A percentile compares a stretch with the other conserved stretches of the same genome.
These are phyloP conservation scores for Oreochromis tanganicae DNA, from an alignment of 2,113 vertebrate genomes.

Conservation along the genomic window DNA sequence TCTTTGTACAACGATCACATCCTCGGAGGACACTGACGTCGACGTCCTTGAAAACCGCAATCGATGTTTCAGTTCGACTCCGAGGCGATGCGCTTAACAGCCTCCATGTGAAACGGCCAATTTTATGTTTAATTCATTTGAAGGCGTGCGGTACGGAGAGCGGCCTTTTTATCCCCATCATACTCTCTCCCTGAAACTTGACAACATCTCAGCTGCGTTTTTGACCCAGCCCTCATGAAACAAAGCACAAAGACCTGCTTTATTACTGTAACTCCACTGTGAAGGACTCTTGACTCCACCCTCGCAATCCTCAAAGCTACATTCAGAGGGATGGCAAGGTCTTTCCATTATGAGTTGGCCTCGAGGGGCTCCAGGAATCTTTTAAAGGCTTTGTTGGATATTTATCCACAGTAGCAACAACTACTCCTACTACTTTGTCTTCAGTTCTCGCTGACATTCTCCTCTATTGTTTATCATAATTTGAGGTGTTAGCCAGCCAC, in stretches of 20 bases:
- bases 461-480: conserved; percentile 29
- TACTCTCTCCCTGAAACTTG: conserved; percentile 4
- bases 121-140: background rate
- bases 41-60: conserved; percentile 5
- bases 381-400: conserved; percentile 27
- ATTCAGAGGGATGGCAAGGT: conserved; percentile 4
- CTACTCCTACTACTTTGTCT: background rate
- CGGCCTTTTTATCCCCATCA: background rate
- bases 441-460: conserved; percentile 11
- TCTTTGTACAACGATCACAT: conserved; percentile 36
- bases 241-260: conserved; percentile 70
- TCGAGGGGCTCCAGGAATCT: conserved; percentile 37
- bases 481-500: conserved; percentile 42
- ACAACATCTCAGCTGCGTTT: conserved; percentile 35
- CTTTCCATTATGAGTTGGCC: conserved; percentile 18
- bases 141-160: conserved; percentile 10
- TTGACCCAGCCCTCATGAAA: conserved; percentile 35
- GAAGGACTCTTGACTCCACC: conserved; percentile 63
- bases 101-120: conserved; percentile 3
- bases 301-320: conserved; percentile 31
- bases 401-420: conserved; percentile 50
- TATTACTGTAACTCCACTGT: conserved; percentile 72
- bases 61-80: conserved; percentile 7
- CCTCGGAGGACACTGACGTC: conserved; percentile 10
- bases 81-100: background rate